Base-by-base conservation (phyloP, 2,888 invertebrate species). In the Nomada ruficornis region DNA sequence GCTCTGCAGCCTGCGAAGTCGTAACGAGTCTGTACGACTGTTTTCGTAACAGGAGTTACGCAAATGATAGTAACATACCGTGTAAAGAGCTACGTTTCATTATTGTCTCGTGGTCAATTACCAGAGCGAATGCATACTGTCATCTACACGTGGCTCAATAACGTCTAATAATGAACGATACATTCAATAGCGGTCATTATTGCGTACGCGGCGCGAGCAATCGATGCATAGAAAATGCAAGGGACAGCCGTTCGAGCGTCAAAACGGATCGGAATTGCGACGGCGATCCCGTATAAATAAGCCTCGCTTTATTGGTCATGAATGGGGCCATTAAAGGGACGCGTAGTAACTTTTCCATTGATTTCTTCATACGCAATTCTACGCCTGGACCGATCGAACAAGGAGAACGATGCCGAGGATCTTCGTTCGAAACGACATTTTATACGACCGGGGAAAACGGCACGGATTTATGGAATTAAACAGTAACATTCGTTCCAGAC, bases 401-500 rank as follows among this genome's bases (percentile, higher is more conserved):
- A 20, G 23, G 26, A 26, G 1, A 36, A 26, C 29, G 29, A 9
- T 7, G 18, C 26, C 18, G 26, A 18, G 29, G 36, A 36, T 60
- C 59, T n/a, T 29, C 29, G 18, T 15, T 15, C 59, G 54, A 5
- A 54, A 54, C 59, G 59, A 15, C 29, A 29, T 36, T 29, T 15
- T 60, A 36, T 57, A 36, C 57, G 29, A 20, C 36, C 26, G 50
- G 23, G 54, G 63, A 50, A 26, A 52, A 20, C 20, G 20, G 26
- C 50, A 20, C 50, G 67, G 62, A 57, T 55, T 67, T 23, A n/a
- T 68, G 68, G 74, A 44, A 68, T 74, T 69, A 62, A 55, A 47
- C 55, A 44, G 36, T 44, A 65, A 54, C 50, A 54, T 50, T 74
- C 62, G 20, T 62, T 18, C 63, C 60, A 59, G 76, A 79, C 70